Evolutionary conservation across 2,797 vertebrate species (phyloP).

Genomic region (Falco novaeseelandiae): DNA sequence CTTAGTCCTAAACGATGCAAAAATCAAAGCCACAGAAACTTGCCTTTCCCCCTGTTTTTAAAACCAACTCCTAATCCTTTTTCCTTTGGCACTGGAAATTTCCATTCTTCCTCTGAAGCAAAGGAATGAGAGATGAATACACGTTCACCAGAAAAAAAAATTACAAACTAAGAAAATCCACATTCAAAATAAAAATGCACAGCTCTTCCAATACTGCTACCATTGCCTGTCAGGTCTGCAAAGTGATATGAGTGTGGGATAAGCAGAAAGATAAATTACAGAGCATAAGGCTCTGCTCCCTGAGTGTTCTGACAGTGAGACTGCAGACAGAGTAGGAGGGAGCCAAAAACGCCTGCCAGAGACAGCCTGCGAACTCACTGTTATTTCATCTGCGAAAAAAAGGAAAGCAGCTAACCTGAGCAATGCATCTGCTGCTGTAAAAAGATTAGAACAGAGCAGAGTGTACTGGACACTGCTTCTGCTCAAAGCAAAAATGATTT

Average conservation of each 20-base stretch:
- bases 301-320: slow-evolving; percentile 54
- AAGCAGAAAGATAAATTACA: slow-evolving; percentile 53
- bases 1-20: slow-evolving; percentile 11
- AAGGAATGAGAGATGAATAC: slow-evolving; percentile 38
- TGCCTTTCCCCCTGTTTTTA: slow-evolving; percentile 38
- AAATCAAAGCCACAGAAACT: slow-evolving; percentile 27
- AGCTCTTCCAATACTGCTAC: slow-evolving; percentile 29
- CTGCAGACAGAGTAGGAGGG: slow-evolving; percentile 60
- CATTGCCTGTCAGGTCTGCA: slow-evolving; percentile 37
- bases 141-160: slow-evolving; percentile 9
- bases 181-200: slow-evolving; percentile 9
- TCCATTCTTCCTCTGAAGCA: slow-evolving; percentile 62
- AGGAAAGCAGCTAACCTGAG: slow-evolving; percentile 57
- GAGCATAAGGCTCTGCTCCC: slow-evolving; percentile 37
- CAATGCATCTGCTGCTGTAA: background rate
- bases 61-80: slow-evolving; percentile 58
- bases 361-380: slow-evolving; percentile 26
- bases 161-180: background rate
- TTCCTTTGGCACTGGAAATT: slow-evolving; percentile 61
- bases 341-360: slow-evolving; percentile 61
- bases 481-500: background rate
- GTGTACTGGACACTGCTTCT: background rate
- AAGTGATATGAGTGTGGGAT: slow-evolving; percentile 47
- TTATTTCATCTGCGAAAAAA: slow-evolving; percentile 41
- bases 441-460: slow-evolving; percentile 6